Conservation (phyloP, 2,113 vertebrate genomes). For the Solenodon paradoxus region DNA sequence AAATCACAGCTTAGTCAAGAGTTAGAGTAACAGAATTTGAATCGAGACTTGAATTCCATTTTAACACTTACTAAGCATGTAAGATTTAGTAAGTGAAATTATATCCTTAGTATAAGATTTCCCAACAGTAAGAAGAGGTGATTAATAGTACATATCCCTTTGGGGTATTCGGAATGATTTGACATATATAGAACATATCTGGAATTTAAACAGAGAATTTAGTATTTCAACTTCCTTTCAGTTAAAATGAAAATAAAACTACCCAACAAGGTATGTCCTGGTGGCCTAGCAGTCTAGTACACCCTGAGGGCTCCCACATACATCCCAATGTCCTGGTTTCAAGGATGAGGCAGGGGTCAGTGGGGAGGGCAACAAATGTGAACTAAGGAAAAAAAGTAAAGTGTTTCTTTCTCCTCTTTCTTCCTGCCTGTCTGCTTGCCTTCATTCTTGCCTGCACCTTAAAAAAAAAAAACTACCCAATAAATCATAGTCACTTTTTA, state of each 20-base stretch:
- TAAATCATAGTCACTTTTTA: neutral
- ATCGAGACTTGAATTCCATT: neutral
- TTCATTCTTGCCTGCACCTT: no score
- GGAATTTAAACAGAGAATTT: neutral
- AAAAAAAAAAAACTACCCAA: no score
- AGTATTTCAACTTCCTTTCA: neutral
- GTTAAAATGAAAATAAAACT: constrained; percentile 13
- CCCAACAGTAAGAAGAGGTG: neutral
- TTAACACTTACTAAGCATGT: neutral
- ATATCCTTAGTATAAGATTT: neutral
- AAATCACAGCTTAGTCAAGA: no score
- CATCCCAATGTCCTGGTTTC: no score
- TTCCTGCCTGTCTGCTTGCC: no score
- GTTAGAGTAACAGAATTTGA: neutral
- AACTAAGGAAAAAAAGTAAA: no score
- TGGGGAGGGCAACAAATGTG: no score
- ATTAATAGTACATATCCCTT: neutral
- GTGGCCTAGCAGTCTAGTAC: no score
- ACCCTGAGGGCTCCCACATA: no score
- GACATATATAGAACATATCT: neutral
- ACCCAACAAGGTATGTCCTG: no score
- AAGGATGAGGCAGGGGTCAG: no score
- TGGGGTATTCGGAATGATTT: neutral
- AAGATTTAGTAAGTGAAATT: neutral
- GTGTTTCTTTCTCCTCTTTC: no score